Conservation (phyloP, 2,113 vertebrate species). For the Syngnathus floridae region DNA sequence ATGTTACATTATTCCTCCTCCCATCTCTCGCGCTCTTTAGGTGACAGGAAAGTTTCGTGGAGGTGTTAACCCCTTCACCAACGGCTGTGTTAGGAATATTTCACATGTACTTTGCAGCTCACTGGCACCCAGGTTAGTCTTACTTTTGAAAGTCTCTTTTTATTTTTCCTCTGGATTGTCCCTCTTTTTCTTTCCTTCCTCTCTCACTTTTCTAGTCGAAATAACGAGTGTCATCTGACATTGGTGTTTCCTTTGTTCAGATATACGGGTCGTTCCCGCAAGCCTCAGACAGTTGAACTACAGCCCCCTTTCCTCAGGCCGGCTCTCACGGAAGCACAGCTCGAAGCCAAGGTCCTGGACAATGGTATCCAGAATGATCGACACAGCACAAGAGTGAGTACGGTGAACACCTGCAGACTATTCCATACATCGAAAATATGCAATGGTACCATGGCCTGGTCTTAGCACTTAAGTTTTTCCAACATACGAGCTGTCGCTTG, state of each 20-base stretch:
- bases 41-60: conserved; percentile 96
- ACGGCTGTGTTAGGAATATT: conserved; percentile 88
- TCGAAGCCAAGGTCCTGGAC: conserved; percentile 84
- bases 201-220: conserved; percentile 15
- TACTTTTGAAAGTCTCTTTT: conserved; percentile 4
- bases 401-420: not conserved
- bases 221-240: conserved; percentile 3
- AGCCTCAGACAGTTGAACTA: conserved; percentile 75
- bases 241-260: conserved; percentile 55
- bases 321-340: conserved; percentile 76
- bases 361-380: conserved; percentile 91
- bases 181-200: conserved; percentile 19
- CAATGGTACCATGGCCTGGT: not conserved
- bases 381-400: conserved; percentile 80
- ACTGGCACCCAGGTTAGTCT: conserved; percentile 83
- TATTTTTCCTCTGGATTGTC: conserved; percentile 18
- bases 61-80: conserved; percentile 94
- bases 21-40: conserved; percentile 47
- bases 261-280: conserved; percentile 81
- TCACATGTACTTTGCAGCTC: conserved; percentile 92
- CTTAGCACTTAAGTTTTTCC: no score
- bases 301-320: conserved; percentile 88
- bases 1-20: not conserved
- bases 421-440: not conserved
- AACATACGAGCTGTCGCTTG: no score